Base-by-base conservation (phyloP, 1,140 invertebrate species). In the Pogonus chalceus region DNA sequence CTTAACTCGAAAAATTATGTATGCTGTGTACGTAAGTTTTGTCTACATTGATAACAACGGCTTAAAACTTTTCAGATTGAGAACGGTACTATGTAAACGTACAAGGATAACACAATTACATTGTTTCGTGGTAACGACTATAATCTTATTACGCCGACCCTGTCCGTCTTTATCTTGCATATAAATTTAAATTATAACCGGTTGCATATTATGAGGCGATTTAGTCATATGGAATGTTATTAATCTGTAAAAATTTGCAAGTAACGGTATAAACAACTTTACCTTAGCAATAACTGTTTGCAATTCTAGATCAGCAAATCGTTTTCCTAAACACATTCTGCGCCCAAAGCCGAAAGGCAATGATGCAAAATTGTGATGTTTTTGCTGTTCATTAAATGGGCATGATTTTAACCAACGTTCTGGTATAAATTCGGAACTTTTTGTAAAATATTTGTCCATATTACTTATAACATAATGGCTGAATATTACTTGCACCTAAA, bases 391-490 rank as follows among this genome's bases (percentile, higher is more conserved):
- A 1, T n/a, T 12, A 47, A 22, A 3, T 23, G 10, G 43, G 49
- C 31, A 59, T 23, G n/a, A 24, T 56, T 64, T 87, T 2, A 90
- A 60, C 89, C 89, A 93, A 2, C 90, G 72, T 62, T 87, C 85
- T 0, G 90, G 90, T 4, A 76, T 74, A 69, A 90, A 91, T 37
- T 74, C 72, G 2, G 77, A 66, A 20, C 87, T 80, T 52, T 85
- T 77, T 1, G 78, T 75, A 0, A 91, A 85, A 64, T 85, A 88
- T 64, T 87, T 77, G 49, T 86, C 79, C 81, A 88, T 85, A 59
- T 85, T 87, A n/a, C 87, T 87, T 0, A 85, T 89, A 10, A 89
- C 84, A 54, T 87, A 79, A 0, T 86, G 88, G 3, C 86, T 87
- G 65, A 89, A 90, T 20, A 90, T 84, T 0, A 88, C 79, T 76